Evolutionary conservation across 2,888 invertebrate genomes (phyloP), one percentile per base, ranked within the genome.

Genomic region (Chrysopilus asiliformis): DNA sequence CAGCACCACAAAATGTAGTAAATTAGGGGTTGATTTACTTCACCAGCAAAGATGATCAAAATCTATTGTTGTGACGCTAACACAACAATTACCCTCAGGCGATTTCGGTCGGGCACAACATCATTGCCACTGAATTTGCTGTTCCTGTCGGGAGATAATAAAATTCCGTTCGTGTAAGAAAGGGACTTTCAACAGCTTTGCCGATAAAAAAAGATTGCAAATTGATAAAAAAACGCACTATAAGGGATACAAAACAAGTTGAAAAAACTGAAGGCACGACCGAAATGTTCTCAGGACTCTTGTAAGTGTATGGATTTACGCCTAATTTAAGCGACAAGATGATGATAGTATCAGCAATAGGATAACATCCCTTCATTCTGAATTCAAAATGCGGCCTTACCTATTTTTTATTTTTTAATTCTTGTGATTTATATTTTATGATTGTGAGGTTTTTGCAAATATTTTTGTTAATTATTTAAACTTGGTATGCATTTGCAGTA

Each of bases 241-340:
- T 32, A 31, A 41, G 10, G 10, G 10, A 8, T 38, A 40, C 42
- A 44, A 40, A 40, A 36, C 29, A 44, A 44, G 40, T 42, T 44
- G 42, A n/a, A n/a, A n/a, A n/a, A n/a, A 44, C 42, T 44, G 42
- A 44, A 42, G 40, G 44, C 42, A 42, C 42, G 42, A 40, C 39
- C 42, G 42, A 22, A 10, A 22, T 22, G 22, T 43, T 42, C 33
- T 36, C 34, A 34, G 32, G 37, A 43, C 43, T 40, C 36, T 41
- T 43, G 42, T 43, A 42, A 34, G 38, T 42, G 45, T 39, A 47
- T 47, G 38, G 47, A 45, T 45, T 46, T 45, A 44, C 47, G 47
- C 46, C 44, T 48, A 46, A 48, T 48, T 47, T 44, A 46, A 45
- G 30, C 39, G 32, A 46, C 43, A 45, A 48, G 47, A 46, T 46